Evolutionary conservation across 2,113 vertebrate genomes (phyloP).

Genomic region (Sebastes schlegelii): DNA sequence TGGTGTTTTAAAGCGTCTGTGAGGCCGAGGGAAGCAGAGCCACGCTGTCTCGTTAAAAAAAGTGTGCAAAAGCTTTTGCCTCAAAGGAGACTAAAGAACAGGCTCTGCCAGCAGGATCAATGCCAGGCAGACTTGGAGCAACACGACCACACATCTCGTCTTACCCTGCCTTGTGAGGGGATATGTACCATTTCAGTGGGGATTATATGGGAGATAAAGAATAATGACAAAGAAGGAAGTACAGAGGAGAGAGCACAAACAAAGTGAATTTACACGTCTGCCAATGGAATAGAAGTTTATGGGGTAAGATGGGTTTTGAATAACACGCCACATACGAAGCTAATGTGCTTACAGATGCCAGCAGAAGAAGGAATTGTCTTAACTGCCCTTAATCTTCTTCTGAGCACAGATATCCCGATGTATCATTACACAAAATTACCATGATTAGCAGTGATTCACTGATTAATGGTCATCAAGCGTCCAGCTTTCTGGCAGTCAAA

Average conservation of each 20-base stretch:
- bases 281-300: conserved; percentile 2
- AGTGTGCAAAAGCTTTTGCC: conserved; percentile 41
- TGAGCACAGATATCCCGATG: not conserved
- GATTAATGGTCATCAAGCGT: conserved; percentile 4
- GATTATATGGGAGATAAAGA: conserved; percentile 40
- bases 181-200: conserved; percentile 29
- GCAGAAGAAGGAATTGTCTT: not conserved
- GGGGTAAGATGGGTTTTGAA: conserved; percentile 3
- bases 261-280: not conserved
- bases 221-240: conserved; percentile 9
- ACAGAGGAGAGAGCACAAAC: conserved; percentile 10
- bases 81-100: conserved; percentile 39
- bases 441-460: conserved; percentile 14
- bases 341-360: not conserved
- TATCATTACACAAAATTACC: conserved; percentile 1
- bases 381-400: not conserved
- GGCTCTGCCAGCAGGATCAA: conserved; percentile 48
- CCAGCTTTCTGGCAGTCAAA: not conserved
- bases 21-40: conserved; percentile 27
- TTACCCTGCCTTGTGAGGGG: conserved; percentile 35
- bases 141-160: conserved; percentile 43
- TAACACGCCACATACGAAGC: not conserved
- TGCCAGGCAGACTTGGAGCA: conserved; percentile 51
- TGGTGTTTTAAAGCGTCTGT: conserved; percentile 27
- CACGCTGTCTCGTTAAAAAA: conserved; percentile 48